Conservation (phyloP, 2,888 invertebrate genomes). For the Metallyticus violacea region DNA sequence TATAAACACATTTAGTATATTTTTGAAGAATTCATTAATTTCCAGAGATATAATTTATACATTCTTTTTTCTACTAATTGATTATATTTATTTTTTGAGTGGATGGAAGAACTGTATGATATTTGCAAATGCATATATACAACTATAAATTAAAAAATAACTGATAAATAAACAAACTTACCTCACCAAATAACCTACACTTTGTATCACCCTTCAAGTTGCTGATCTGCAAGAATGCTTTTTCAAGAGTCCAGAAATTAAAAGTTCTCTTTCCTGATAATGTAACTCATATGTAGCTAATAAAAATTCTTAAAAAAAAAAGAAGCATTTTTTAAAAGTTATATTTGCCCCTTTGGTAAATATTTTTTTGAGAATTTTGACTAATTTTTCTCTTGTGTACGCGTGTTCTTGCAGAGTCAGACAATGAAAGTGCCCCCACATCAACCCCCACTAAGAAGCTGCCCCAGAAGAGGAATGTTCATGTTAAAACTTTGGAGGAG, state of each 20-base stretch:
- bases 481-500: conserved; percentile 65
- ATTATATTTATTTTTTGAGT: conserved; percentile 25
- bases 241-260: conserved; percentile 23
- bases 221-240: conserved; percentile 39
- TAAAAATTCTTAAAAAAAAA: conserved; percentile 12
- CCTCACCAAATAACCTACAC: conserved; percentile 13
- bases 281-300: background rate
- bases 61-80: conserved; percentile 23
- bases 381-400: conserved; percentile 27
- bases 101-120: conserved; percentile 19
- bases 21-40: conserved; percentile 12
- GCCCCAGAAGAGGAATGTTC: conserved; percentile 47
- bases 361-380: conserved; percentile 7
- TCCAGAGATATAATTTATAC: conserved; percentile 19
- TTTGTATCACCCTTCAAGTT: conserved; percentile 6
- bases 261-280: background rate
- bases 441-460: conserved; percentile 54
- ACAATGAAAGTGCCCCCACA: conserved; percentile 68
- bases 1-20: background rate
- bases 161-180: conserved; percentile 25
- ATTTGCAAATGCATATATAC: conserved; percentile 27
- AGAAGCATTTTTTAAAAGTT: background rate
- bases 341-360: conserved; percentile 1
- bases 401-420: conserved; percentile 74
- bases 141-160: conserved; percentile 21